Base-by-base conservation (phyloP, 1,140 invertebrate genomes). In the Neodiprion fabricii region DNA sequence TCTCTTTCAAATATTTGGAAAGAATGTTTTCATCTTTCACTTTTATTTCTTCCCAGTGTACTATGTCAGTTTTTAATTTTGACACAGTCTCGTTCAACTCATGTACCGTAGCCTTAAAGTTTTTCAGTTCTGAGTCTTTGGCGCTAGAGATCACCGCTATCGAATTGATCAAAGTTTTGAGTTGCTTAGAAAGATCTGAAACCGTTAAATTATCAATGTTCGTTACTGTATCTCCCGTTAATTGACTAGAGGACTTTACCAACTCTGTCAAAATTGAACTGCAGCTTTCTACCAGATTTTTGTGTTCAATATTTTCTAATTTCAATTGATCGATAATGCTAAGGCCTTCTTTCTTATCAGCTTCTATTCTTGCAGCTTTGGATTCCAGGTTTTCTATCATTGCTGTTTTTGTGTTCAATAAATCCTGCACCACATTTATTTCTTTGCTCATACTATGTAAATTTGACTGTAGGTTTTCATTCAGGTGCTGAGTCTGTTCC, bases 361-460 rank as follows among this genome's bases (percentile, higher is more conserved):
- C 53, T 61, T 61, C 53, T 17, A 61, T 61, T 17, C n/a, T 17
- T 61, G 11, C 53, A 5, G 9, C 11, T 7, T 65, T 67, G 23
- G 74, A 75, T 66, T 78, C 75, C 1, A 77, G 66, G 2, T 77
- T 61, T 47, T 74, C 75, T 10, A 78, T 53, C 74, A 23, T 78
- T 47, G 3, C 53, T 61, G 1, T 40, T 70, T 66, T 79, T 68
- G 11, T 17, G 48, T 76, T 76, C 17, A 80, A 21, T 40, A 77
- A 69, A 72, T 71, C 53, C 67, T 79, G 71, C 7, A 76, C 9
- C 9, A 1, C 73, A 7, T 78, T 47, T 14, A 77, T 74, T 67
- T 70, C 50, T 14, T 61, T 49, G 68, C 78, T 73, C 49, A 77
- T 47, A 48, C 77, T 73, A 12, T 17, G 68, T 71, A 48, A 53